Evolutionary conservation across 2,888 invertebrate genomes (phyloP).

Genomic region (Scaptomyza flava): DNA sequence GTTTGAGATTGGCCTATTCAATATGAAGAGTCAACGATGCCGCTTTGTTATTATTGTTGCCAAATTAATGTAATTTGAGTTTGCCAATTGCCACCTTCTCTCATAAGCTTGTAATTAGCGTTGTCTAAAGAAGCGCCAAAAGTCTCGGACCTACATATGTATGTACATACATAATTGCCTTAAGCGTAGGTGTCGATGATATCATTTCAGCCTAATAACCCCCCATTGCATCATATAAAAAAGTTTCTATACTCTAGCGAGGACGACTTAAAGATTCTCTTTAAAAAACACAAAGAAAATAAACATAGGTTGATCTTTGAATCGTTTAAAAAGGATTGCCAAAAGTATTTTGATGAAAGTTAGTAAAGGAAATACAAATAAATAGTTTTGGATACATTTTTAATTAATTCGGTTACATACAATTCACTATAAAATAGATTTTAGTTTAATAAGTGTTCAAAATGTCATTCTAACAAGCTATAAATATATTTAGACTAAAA

Average conservation of each 20-base stretch:
- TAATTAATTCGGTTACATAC: no score
- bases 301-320: no score
- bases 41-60: constrained; percentile 70
- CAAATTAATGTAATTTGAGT: constrained; percentile 74
- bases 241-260: neutral
- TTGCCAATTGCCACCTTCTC: constrained; percentile 60
- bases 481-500: no score
- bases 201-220: constrained; percentile 46
- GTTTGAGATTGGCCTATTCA: constrained; percentile 33
- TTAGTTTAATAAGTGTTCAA: no score
- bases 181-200: constrained; percentile 48
- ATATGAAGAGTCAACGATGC: constrained; percentile 41
- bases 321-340: no score
- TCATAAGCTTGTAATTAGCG: constrained; percentile 74
- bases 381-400: no score
- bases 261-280: constrained; percentile 4
- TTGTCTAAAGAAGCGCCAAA: constrained; percentile 31
- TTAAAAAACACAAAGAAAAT: no score
- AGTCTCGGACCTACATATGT: neutral
- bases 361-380: no score
- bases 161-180: neutral
- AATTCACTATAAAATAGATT: no score
- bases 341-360: no score
- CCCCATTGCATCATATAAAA: neutral
- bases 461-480: no score